Evolutionary conservation across 2,113 vertebrate species (phyloP), one percentile per base, ranked within the genome.

Genomic region (Austrofundulus limnaeus): DNA sequence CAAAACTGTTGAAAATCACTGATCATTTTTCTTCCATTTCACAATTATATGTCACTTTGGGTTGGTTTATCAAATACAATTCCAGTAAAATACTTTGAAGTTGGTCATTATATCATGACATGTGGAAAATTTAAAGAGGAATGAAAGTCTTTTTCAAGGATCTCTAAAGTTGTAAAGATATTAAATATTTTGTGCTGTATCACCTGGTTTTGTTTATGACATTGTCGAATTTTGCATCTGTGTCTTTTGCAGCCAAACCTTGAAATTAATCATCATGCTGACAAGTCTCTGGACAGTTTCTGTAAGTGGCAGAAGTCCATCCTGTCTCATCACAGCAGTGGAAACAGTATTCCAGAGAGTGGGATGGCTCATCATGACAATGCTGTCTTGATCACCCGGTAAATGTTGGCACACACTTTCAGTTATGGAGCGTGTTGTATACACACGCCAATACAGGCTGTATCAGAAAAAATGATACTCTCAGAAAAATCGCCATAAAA

Each of bases 301-400:
- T 99, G 97, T 92, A 99, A 99, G 83, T 99, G 97, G 97, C 97
- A 99, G 92, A 99, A 96, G 92, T 97, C 96, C 91, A 96, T 99
- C 91, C 91, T 97, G 87, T 96, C 95, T 76, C 95, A 98, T 90
- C 96, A 98, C 92, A 92, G 94, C 84, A 94, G 96, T 84, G 96
- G 95, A 89, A 98, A 98, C 94, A 98, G 95, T 88, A 99, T 99
- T 92, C 95, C 95, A 72, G 96, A 99, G 92, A 98, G 97, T 82
- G 97, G 97, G 87, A 96, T 99, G 91, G 96, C 97, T 89, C 96
- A 98, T 91, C 97, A 99, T 55, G 97, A 99, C 94, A 99, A 98
- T 85, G 97, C 96, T 50, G 96, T 99, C 90, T 94, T 98, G 87
- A 98, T 99, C 92, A 98, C 97, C 85, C 95, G 97, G 97, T 99